phyloP scores from a whole-genome alignment of 2,113 vertebrate species.

The Dasyornis broadbenti region DNA sequence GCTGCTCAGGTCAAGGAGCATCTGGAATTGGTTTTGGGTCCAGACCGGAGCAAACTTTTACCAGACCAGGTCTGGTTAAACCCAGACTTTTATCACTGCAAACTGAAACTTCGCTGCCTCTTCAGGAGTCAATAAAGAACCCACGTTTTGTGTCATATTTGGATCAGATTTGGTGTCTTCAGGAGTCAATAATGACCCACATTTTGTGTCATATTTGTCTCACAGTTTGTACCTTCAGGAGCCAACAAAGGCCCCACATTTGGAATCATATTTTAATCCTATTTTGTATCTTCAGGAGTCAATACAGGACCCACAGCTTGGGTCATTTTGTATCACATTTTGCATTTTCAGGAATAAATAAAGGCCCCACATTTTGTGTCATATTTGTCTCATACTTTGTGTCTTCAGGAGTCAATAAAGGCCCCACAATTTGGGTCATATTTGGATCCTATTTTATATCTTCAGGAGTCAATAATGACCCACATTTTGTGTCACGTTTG shows the following conservation, averaged over 20 bases:
- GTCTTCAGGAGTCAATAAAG: neutral
- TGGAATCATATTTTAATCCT: too few species aligned
- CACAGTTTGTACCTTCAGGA: too few species aligned
- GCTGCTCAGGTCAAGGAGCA: neutral
- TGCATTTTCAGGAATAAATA: fast-evolving
- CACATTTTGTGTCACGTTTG: too few species aligned
- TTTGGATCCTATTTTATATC: neutral
- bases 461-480: too few species aligned
- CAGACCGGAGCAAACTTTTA: neutral
- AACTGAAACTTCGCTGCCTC: neutral
- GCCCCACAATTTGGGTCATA: neutral
- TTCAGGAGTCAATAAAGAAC: neutral
- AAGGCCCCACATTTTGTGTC: too few species aligned
- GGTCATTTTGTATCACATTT: neutral
- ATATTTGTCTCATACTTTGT: neutral
- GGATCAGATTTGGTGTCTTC: too few species aligned
- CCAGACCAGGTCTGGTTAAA: neutral
- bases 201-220: too few species aligned
- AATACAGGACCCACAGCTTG: neutral
- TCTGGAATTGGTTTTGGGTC: neutral
- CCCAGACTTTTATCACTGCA: neutral
- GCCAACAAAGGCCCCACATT: neutral
- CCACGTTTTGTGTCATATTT: too few species aligned
- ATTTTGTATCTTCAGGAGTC: neutral
- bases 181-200: too few species aligned